A percentile compares a stretch with the other conserved stretches of the same genome.
Conservation (phyloP, 2,888 invertebrate species). For the Nebria salina region DNA sequence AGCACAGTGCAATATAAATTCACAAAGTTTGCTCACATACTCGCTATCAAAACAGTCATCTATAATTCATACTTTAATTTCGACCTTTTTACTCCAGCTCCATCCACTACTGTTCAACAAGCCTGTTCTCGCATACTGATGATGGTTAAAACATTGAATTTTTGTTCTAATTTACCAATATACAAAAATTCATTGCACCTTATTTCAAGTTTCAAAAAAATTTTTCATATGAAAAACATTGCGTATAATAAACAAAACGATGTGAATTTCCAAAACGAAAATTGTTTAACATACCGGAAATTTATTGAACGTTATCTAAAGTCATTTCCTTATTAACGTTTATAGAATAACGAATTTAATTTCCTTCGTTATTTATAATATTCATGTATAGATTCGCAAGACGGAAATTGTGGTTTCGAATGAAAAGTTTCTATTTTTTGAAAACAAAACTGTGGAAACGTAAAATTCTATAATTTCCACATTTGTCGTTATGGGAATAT, state of each 20-base stretch:
- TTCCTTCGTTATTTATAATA: slow-evolving; percentile 20
- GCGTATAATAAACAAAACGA: neutral
- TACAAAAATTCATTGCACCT: neutral
- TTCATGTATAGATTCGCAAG: too few species aligned
- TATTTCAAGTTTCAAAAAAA: neutral
- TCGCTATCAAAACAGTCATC: slow-evolving; percentile 36
- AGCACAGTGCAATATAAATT: slow-evolving; percentile 8
- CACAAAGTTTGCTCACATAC: slow-evolving; percentile 26
- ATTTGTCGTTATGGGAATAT: neutral
- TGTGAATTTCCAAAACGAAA: neutral
- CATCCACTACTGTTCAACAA: neutral
- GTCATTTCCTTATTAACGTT: slow-evolving; percentile 24
- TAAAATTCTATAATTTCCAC: neutral
- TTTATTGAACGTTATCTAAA: slow-evolving; percentile 24
- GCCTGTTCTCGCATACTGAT: slow-evolving; percentile 3
- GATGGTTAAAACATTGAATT: neutral
- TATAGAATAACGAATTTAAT: slow-evolving; percentile 20
- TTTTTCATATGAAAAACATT: neutral
- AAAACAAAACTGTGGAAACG: neutral
- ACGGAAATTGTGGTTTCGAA: neutral
- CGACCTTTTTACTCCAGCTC: slow-evolving; percentile 23
- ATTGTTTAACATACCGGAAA: slow-evolving; percentile 11
- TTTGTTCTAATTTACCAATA: neutral
- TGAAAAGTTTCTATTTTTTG: neutral
- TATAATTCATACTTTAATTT: slow-evolving; percentile 42